These are phyloP conservation scores for Manis pentadactyla DNA, from an alignment of 2,797 vertebrate genomes.

Conservation along the genomic window DNA sequence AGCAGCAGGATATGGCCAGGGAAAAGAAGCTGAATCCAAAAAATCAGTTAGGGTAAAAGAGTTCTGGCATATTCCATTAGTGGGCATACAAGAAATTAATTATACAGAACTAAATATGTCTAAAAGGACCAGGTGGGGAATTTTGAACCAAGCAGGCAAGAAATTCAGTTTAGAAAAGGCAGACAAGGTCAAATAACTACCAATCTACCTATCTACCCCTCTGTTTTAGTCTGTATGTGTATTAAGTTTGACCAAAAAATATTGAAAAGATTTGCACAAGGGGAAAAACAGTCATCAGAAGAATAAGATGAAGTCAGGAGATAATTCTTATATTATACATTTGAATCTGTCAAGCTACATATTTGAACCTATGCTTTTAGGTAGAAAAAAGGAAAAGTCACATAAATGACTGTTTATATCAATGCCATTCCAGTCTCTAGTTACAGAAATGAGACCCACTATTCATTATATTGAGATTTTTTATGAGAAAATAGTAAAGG, in stretches of 20 bases:
- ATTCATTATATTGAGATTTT: neutral
- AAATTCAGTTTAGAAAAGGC: neutral
- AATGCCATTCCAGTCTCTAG: neutral
- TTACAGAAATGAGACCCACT: neutral
- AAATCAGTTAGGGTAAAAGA: neutral
- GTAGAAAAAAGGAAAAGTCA: neutral
- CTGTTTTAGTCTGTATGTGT: neutral
- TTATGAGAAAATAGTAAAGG: neutral
- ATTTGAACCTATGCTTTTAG: neutral
- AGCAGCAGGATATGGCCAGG: neutral
- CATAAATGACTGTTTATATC: neutral
- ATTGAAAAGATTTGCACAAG: neutral
- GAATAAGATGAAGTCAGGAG: neutral
- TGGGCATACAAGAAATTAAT: conserved; percentile 40
- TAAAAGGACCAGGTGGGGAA: conserved; percentile 26
- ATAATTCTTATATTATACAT: neutral
- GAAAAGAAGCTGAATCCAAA: conserved; percentile 23
- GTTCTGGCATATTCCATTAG: neutral
- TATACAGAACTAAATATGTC: conserved; percentile 44
- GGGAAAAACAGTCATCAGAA: neutral
- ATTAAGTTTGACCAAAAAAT: neutral
- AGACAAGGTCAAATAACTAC: neutral
- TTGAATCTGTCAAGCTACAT: neutral
- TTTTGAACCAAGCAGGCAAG: neutral
- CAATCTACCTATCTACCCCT: neutral